Evolutionary conservation across 2,113 vertebrate genomes (phyloP).

Genomic region (Oreotrochilus melanogaster): DNA sequence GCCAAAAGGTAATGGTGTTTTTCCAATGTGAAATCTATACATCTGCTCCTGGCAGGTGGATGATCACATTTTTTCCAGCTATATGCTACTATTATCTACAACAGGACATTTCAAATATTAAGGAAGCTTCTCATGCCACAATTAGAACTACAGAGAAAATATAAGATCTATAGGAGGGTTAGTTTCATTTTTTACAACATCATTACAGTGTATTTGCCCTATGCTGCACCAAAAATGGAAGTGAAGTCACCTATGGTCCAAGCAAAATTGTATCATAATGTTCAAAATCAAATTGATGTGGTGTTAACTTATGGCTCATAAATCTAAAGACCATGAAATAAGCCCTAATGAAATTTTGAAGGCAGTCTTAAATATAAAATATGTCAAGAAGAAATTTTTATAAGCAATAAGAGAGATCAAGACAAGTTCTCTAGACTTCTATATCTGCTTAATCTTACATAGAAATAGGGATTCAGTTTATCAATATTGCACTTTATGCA

Average conservation of each 20-base stretch:
- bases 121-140: neutral
- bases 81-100: neutral
- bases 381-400: neutral
- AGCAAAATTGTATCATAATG: neutral
- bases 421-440: neutral
- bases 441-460: neutral
- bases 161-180: neutral
- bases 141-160: too few relatives aligned
- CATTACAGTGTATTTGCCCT: neutral
- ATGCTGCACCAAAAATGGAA: neutral
- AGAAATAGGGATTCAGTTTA: neutral
- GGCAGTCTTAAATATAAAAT: neutral
- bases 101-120: neutral
- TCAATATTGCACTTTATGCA: neutral
- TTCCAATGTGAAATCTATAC: neutral
- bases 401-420: neutral
- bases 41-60: neutral
- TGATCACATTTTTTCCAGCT: neutral
- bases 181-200: neutral
- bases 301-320: neutral
- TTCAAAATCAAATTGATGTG: neutral
- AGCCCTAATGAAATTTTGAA: neutral
- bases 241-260: neutral
- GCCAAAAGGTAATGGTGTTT: neutral
- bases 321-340: neutral